Conservation (phyloP, 2,797 vertebrate species). For the Ctenopoma kingsleyae region DNA sequence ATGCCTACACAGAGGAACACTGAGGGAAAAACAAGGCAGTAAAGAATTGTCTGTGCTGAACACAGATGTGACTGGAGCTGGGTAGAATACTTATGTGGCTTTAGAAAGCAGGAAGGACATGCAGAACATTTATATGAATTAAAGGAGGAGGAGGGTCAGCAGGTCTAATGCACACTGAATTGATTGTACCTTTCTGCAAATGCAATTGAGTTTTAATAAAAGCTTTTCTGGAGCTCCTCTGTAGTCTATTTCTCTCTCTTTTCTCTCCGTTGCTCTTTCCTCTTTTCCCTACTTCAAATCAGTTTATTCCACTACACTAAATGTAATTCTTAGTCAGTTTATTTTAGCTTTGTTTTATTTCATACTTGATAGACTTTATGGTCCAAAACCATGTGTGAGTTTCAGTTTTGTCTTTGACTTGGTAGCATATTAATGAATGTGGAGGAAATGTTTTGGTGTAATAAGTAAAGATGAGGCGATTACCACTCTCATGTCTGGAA, state of each 20-base stretch:
- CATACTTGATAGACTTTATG: conserved; percentile 14
- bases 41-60: conserved; percentile 13
- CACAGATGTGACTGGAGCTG: conserved; percentile 32
- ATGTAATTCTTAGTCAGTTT: conserved; percentile 34
- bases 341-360: conserved; percentile 24
- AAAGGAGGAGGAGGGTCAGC: conserved; percentile 48
- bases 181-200: conserved; percentile 63
- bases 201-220: conserved; percentile 71
- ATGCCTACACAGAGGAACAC: conserved; percentile 13
- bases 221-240: conserved; percentile 36
- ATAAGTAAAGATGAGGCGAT: neutral
- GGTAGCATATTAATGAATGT: conserved; percentile 7
- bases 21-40: conserved; percentile 3
- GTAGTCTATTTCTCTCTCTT: conserved; percentile 18
- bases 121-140: conserved; percentile 62
- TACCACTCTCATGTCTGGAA: neutral
- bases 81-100: conserved; percentile 41
- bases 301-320: conserved; percentile 18
- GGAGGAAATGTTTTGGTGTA: neutral
- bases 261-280: conserved; percentile 2
- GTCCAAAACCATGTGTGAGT: neutral
- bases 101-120: conserved; percentile 44
- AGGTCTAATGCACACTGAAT: conserved; percentile 54
- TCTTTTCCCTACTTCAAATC: conserved; percentile 32
- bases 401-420: conserved; percentile 13